Base-by-base conservation (phyloP, 2,888 invertebrate genomes). In the Synergus laeviventris region DNA sequence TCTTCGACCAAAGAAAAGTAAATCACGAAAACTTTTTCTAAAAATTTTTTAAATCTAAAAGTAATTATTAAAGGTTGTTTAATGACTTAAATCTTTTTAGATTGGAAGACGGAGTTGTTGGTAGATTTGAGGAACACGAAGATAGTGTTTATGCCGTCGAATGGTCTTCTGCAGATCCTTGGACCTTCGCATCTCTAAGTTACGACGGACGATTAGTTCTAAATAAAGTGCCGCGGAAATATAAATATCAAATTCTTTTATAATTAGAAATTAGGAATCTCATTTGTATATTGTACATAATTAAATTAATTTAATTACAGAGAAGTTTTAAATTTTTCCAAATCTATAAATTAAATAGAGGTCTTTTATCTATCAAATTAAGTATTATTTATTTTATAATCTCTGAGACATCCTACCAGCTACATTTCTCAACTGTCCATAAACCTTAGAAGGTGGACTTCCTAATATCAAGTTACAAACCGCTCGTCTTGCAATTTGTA, bases 171-270 rank as follows among this genome's bases (percentile, higher is more conserved):
- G 97, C 97, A 36, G 99, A 99, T 92, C 98, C 99, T 16, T 99
- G 99, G 99, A 95, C 98, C 77, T 99, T 99, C 93, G 99, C 99
- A n/a, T 99, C 99, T 0, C 93, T 99, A 1, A 98, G 98, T 90
- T 99, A 98, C 90, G 99, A 99, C 91, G 99, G 99, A 0, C 92
- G 99, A 73, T 93, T 99, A 21, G 95, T 99, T 70, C 94, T 99
- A 54, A 98, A 98, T 59, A 93, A 96, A 87, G 98, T 99, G 31
- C 98, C 99, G n/a, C 93, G 96, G 80, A 96, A 96, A 86, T 96
- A 97, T 88, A 99, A 99, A 92, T 98, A 98, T 89, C 97, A 97
- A 92, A 97, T 99, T 87, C 93, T 97, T 84, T 92, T 97, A 81
- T 97, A 93, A 93, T 78, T 79, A 64, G 18, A 2, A 8, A 45